Evolutionary conservation across 2,888 invertebrate genomes (phyloP), one percentile per base, ranked within the genome.

Genomic region (Osmoderma eremita): DNA sequence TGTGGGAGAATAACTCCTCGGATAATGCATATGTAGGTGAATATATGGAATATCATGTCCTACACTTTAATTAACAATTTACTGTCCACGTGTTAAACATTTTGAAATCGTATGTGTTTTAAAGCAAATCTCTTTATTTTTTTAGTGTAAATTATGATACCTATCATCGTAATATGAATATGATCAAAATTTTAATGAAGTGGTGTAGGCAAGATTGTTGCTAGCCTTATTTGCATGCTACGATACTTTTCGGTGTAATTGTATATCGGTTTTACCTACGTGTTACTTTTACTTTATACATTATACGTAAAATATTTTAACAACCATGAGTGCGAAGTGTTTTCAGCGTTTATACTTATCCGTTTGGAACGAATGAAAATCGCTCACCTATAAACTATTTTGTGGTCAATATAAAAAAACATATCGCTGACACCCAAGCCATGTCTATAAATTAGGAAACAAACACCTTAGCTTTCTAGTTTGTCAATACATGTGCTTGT

Each of bases 381-480:
- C 24, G 39, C 22, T 56, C 56, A 22, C 56, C 22, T 56, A 41
- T 42, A 22, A 42, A 56, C 20, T 56, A 41, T 56, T 56, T 56
- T 56, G 41, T 41, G 56, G 56, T 56, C 13, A 22, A 30, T 24
- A 36, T 13, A 42, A 42, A 54, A 56, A 41, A 41, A 51, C 10
- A 18, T 17, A 10, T 18, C 54, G 20, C 39, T 54, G 18, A 20
- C 18, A 18, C 20, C 41, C 3, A 20, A 3, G 18, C n/a, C 13
- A 22, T 42, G 56, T 56, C 56, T 56, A 56, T 56, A 56, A 56
- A 56, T 56, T 41, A 24, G 13, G 13, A n/a, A 41, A 22, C 39
- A 56, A 30, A 22, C 56, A 41, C 56, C 3, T 20, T 20, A 24
- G 39, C 56, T 56, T 56, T 56, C 56, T 56, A 56, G 56, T 56